Percentiles rank a stretch among this genome's conserved stretches.
Evolutionary conservation across 2,888 invertebrate genomes (phyloP).

Genomic region (Drosophila barbarae): DNA sequence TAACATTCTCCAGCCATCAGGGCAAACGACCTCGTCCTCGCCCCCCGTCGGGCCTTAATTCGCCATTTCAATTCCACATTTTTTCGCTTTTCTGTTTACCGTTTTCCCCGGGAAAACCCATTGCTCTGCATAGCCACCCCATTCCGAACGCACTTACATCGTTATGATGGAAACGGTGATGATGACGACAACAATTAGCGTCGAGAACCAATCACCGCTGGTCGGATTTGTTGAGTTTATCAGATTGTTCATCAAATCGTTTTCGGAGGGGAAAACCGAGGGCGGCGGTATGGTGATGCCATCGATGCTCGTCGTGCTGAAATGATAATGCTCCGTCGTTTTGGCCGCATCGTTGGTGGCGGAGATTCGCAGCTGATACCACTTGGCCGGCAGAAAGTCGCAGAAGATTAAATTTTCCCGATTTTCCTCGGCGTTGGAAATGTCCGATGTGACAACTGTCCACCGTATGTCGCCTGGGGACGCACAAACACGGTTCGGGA

Average conservation of each 20-base stretch:
- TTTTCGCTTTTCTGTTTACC: slow-evolving; percentile 1
- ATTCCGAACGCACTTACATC: slow-evolving; percentile 73
- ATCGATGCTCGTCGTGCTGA: slow-evolving; percentile 82
- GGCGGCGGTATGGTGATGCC: slow-evolving; percentile 80
- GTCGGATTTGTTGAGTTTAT: slow-evolving; percentile 77
- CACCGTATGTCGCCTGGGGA: slow-evolving; percentile 78
- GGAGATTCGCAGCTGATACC: slow-evolving; percentile 83
- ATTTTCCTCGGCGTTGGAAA: slow-evolving; percentile 79
- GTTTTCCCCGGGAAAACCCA: slow-evolving; percentile 6
- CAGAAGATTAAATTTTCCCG: slow-evolving; percentile 81
- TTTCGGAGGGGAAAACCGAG: slow-evolving; percentile 77
- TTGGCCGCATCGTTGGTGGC: slow-evolving; percentile 84
- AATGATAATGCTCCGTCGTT: slow-evolving; percentile 83
- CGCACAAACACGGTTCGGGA: not conserved
- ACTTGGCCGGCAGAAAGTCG: slow-evolving; percentile 82
- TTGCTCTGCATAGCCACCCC: not conserved
- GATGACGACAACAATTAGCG: slow-evolving; percentile 77
- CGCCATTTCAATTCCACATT: slow-evolving; percentile 44
- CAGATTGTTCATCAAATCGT: slow-evolving; percentile 78
- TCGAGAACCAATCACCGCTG: slow-evolving; percentile 78
- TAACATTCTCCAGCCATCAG: slow-evolving; percentile 58
- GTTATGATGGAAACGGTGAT: slow-evolving; percentile 77
- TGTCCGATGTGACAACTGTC: slow-evolving; percentile 80
- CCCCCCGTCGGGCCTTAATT: slow-evolving; percentile 2
- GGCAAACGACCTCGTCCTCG: not conserved